Conservation (phyloP, 1,140 invertebrate genomes). For the Trigoniulus corallinus region DNA sequence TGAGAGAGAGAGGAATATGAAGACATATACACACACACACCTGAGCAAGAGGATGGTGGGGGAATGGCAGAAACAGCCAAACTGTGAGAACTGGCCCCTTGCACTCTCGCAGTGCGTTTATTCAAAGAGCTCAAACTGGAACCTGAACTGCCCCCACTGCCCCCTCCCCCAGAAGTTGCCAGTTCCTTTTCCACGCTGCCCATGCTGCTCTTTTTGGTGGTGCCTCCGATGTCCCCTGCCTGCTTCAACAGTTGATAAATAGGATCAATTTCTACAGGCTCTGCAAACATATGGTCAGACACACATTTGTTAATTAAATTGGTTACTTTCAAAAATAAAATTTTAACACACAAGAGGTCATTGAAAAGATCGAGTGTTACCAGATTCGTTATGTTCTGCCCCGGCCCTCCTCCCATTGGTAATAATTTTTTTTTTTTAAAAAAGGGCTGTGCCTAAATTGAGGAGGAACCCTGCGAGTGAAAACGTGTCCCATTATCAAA, state of each 20-base stretch:
- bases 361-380: not conserved
- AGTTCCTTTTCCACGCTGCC: not conserved
- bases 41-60: slow-evolving; percentile 24
- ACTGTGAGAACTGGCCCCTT: slow-evolving; percentile 11
- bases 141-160: slow-evolving; percentile 1
- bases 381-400: not conserved
- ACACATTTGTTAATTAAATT: not conserved
- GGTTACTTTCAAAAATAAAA: not conserved
- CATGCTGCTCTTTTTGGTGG: not conserved
- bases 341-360: not conserved
- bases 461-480: no score
- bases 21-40: slow-evolving; percentile 15
- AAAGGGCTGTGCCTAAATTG: no score
- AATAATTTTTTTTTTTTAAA: no score
- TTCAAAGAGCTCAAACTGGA: slow-evolving; percentile 10
- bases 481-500: no score
- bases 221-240: slow-evolving; percentile 53
- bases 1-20: no score
- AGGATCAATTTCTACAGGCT: slow-evolving; percentile 52
- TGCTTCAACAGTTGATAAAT: slow-evolving; percentile 86
- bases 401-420: no score
- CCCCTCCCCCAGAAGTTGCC: slow-evolving; percentile 1
- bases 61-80: slow-evolving; percentile 6
- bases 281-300: not conserved
- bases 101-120: slow-evolving; percentile 10